Percentiles rank a stretch among this genome's conserved stretches.
Evolutionary conservation across 2,888 invertebrate species (phyloP).

Genomic region (Augiades crinisus): DNA sequence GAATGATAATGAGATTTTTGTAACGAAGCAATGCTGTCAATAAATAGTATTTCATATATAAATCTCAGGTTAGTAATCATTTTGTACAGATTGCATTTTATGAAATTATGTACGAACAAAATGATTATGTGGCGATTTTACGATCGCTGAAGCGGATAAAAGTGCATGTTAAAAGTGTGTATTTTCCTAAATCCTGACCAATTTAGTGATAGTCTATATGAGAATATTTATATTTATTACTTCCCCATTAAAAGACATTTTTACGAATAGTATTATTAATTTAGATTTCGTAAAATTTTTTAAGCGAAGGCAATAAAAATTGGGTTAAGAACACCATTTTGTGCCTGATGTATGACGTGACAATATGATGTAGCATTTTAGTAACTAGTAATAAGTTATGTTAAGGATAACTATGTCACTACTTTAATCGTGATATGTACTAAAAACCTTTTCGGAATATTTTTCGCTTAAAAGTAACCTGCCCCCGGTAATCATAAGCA

Average conservation of each 20-base stretch:
- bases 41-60: slow-evolving; percentile 32
- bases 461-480: no score
- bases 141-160: slow-evolving; percentile 31
- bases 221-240: slow-evolving; percentile 75
- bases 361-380: slow-evolving; percentile 56
- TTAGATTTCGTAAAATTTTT: slow-evolving; percentile 70
- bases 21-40: slow-evolving; percentile 20
- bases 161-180: slow-evolving; percentile 57
- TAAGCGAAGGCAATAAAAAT: slow-evolving; percentile 64
- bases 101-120: slow-evolving; percentile 24
- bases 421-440: neutral
- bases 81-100: slow-evolving; percentile 35
- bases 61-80: slow-evolving; percentile 30
- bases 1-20: slow-evolving; percentile 38
- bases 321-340: slow-evolving; percentile 75
- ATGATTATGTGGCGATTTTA: slow-evolving; percentile 30
- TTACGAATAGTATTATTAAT: slow-evolving; percentile 82
- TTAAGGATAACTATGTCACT: no score
- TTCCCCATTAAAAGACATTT: slow-evolving; percentile 78
- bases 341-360: slow-evolving; percentile 69
- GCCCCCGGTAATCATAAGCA: no score
- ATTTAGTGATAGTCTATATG: slow-evolving; percentile 71
- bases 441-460: no score
- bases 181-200: slow-evolving; percentile 76
- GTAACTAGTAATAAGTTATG: no score